Conservation (phyloP, 2,888 invertebrate genomes). For the Lomographa bimaculata region DNA sequence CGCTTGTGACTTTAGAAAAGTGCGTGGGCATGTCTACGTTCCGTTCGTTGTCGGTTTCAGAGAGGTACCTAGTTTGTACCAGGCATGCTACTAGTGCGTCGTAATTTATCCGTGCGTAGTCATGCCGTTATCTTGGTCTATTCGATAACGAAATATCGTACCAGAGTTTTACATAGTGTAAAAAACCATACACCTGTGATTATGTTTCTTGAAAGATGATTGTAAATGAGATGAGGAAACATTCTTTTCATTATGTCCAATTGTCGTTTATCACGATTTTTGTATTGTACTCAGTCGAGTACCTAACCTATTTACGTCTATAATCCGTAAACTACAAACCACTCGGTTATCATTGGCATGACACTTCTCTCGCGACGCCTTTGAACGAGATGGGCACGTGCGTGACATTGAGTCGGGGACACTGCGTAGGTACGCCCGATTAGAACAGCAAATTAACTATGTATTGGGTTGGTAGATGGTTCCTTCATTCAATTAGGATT, state of each 20-base stretch:
- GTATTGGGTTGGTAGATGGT: conserved; percentile 10
- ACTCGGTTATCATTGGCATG: conserved; percentile 38
- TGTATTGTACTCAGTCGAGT: conserved; percentile 13
- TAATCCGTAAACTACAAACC: conserved; percentile 31
- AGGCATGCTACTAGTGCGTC: conserved; percentile 67
- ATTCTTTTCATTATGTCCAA: background rate
- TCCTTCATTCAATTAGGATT: too few relatives aligned
- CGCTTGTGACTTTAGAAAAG: conserved; percentile 24
- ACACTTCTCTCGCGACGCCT: conserved; percentile 33
- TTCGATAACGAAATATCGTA: conserved; percentile 68
- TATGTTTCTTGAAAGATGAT: conserved; percentile 1
- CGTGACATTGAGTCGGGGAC: conserved; percentile 57
- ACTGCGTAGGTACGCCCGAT: conserved; percentile 36
- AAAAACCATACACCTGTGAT: too few relatives aligned
- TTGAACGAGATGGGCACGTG: conserved; percentile 53
- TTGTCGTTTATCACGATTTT: conserved; percentile 19
- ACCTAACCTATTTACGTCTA: conserved; percentile 36
- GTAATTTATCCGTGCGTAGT: conserved; percentile 73
- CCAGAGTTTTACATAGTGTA: too few relatives aligned
- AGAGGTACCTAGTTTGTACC: conserved; percentile 49
- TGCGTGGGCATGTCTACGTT: conserved; percentile 44
- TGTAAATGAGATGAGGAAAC: conserved; percentile 11
- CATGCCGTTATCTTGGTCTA: conserved; percentile 74
- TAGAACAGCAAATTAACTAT: conserved; percentile 8
- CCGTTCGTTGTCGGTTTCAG: conserved; percentile 44